Base-by-base conservation (phyloP, 1,140 invertebrate species). In the Drosophila pruinosa region DNA sequence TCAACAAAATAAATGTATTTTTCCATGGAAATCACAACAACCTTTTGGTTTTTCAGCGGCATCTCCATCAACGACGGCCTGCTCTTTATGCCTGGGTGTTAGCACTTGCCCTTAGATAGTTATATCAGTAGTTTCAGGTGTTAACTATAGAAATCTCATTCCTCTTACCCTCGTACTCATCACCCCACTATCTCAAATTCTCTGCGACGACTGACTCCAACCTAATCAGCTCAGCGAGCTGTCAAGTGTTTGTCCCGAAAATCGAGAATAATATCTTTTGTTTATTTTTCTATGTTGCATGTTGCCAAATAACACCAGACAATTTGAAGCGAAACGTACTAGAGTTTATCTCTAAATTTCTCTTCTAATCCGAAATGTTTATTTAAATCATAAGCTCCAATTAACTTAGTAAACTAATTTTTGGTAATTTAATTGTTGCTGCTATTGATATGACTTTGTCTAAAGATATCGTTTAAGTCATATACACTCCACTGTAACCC, bases 11-110 rank as follows among this genome's bases (percentile, higher is more conserved):
- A 63, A 68, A 15, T 54, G 71, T 75, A 83, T 72, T 81, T 86
- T 85, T 85, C 74, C 81, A 71, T 38, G 70, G 81, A 86, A 85
- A 81, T 85, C 77, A 86, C 70, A 15, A 78, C 58, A 76, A 71
- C 74, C 78, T 53, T 78, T 78, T 64, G 59, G 69, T 74, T 74
- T 74, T 82, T 56, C 58, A 59, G 21, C 43, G n/a, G 17, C 41
- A 43, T 43, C 43, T 31, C 7, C 10, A n/a, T 17, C 4, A 39
- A 14, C 14, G 19, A 10, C 58, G 50, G 54, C 14, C 59, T 39
- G 26, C 31, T 50, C 45, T 65, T 64, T 65, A 28, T 52, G 53
- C 12, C 19, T 17, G n/a, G 69, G 69, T 72, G 69, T 72, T 62
- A 72, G 62, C 47, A 67, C 67, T 72, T 72, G 62, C 45, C 34